A percentile compares a stretch with the other conserved stretches of the same genome.
These are phyloP conservation scores for Acanthopagrus latus DNA, from an alignment of 2,797 vertebrate genomes.

Conservation along the genomic window DNA sequence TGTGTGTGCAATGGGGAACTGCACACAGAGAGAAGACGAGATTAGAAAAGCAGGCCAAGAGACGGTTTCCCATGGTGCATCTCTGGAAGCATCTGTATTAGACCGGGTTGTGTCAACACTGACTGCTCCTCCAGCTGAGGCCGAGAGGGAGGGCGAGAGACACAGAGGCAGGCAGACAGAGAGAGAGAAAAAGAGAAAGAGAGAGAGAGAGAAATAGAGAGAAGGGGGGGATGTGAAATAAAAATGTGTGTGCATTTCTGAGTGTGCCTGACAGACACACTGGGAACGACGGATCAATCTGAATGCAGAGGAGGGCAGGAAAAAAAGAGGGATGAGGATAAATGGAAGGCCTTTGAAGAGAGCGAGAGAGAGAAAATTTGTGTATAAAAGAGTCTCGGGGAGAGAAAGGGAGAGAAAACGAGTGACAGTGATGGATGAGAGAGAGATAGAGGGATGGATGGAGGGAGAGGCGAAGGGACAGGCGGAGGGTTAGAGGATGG, in stretches of 20 bases:
- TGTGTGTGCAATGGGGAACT: slow-evolving; percentile 17
- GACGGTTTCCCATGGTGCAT: slow-evolving; percentile 77
- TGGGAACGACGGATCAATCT: slow-evolving; percentile 43
- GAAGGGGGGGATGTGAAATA: slow-evolving; percentile 6
- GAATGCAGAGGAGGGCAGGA: slow-evolving; percentile 26
- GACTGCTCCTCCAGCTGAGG: slow-evolving; percentile 70
- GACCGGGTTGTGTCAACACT: slow-evolving; percentile 73
- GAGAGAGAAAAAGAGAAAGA: slow-evolving; percentile 3
- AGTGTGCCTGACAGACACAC: slow-evolving; percentile 41
- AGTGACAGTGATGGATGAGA: slow-evolving; percentile 63
- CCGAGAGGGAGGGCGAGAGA: slow-evolving; percentile 21
- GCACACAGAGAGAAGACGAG: slow-evolving; percentile 57
- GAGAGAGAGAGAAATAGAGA: not conserved
- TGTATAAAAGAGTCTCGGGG: slow-evolving; percentile 34
- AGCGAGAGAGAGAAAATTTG: slow-evolving; percentile 40
- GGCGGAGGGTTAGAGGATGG: slow-evolving; percentile 61
- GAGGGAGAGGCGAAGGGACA: slow-evolving; percentile 53
- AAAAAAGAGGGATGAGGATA: slow-evolving; percentile 54
- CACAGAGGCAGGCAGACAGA: slow-evolving; percentile 4
- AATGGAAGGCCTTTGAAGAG: slow-evolving; percentile 58
- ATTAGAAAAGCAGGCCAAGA: slow-evolving; percentile 78
- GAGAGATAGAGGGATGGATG: slow-evolving; percentile 57
- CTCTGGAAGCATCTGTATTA: slow-evolving; percentile 76
- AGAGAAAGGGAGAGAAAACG: slow-evolving; percentile 42
- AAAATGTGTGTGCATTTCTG: slow-evolving; percentile 39